Evolutionary conservation across 2,888 invertebrate species (phyloP), one percentile per base, ranked within the genome.

Genomic region (Sinhomidia bicolor): DNA sequence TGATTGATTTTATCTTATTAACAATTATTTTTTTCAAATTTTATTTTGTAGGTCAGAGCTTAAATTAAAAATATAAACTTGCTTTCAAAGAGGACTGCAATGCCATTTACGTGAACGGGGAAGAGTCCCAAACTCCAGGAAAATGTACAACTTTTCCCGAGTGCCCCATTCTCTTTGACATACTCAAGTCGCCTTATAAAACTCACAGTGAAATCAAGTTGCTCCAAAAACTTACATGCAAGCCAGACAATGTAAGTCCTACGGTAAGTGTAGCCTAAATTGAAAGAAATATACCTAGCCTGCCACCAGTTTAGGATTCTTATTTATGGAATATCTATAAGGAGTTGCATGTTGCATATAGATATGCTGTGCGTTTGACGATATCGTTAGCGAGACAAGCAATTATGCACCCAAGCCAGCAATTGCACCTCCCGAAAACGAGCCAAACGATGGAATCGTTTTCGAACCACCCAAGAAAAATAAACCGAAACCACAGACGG

Each of bases 141-240:
- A 79, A 85, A 65, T 92, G 92, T 57, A 90, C 90, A 6, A 26
- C 89, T 5, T 92, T 92, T 62, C 82, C 60, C n/a, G 85, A 89
- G 41, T 92, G 92, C 57, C 92, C 92, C 20, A 60, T 85, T 23
- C 83, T 90, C 10, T 80, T 90, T 14, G 84, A 85, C 10, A 85
- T 91, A 1, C 20, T 91, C 57, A 90, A 89, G 44, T 88, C 90
- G 1, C 89, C 85, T 6, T 36, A 65, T 7, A 89, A 87, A n/a
- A 89, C 90, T 1, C 26, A 17, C 5, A 84, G 74, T 0, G 91
- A 92, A 74, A 80, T 92, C 12, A 87, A 83, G 10, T 47, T 92
- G 1, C 86, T 92, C 0, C 91, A 92, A 54, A 76, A 84, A 29
- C 84, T 92, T 1, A 92, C 92, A 0, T 92, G 92, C 62, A 9